phyloP scores from a whole-genome alignment of 2,113 vertebrate genomes.

The Prochilodus magdalenae region DNA sequence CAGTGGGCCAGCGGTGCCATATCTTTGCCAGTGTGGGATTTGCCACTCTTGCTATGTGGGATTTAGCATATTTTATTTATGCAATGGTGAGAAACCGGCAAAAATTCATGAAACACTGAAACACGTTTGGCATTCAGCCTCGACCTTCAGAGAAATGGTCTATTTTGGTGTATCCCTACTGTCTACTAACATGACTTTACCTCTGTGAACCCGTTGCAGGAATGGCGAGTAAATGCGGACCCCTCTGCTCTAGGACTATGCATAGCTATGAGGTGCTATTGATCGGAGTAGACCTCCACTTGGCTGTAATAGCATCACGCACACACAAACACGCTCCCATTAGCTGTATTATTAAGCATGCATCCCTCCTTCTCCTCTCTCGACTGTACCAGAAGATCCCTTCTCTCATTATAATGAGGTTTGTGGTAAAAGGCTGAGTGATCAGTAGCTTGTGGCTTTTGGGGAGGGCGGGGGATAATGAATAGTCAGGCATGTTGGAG shows the following conservation, averaged over 20 bases:
- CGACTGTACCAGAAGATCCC: conserved; percentile 9
- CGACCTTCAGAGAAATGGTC: too few species aligned
- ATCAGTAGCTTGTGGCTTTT: conserved; percentile 6
- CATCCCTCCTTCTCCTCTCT: conserved; percentile 24
- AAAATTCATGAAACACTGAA: too few species aligned
- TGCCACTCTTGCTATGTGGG: too few species aligned
- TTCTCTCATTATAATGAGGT: conserved; percentile 50
- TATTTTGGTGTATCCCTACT: too few species aligned
- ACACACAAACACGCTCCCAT: not conserved
- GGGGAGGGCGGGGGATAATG: not conserved
- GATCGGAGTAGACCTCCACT: conserved; percentile 37
- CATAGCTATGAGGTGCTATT: conserved; percentile 21
- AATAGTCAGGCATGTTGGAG: conserved; percentile 27
- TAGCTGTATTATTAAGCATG: conserved; percentile 41
- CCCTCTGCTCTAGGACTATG: not conserved
- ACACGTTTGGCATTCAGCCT: too few species aligned
- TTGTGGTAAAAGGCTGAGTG: conserved; percentile 48
- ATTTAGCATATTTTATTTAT: too few species aligned
- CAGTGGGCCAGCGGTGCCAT: too few species aligned
- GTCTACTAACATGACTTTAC: too few species aligned
- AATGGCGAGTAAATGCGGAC: not conserved
- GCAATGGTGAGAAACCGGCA: too few species aligned
- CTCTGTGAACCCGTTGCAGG: not conserved
- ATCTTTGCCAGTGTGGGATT: too few species aligned
- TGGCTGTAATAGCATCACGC: conserved; percentile 21